Evolutionary conservation across 2,113 vertebrate genomes (phyloP).

Genomic region (Lepidothrix coronata): DNA sequence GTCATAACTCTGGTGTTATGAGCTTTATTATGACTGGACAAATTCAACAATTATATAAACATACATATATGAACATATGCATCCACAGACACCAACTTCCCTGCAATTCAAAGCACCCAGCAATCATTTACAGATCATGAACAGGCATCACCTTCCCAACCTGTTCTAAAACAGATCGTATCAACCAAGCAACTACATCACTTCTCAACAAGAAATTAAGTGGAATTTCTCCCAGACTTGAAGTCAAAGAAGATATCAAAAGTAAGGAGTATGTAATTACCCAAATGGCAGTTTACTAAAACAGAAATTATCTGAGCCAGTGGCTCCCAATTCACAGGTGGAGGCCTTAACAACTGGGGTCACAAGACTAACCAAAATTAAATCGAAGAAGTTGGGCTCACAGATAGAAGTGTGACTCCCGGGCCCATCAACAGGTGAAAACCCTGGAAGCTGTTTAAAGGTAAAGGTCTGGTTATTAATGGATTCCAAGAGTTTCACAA

Average conservation of each 20-base stretch:
- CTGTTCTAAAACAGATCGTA: rapidly evolving
- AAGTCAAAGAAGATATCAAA: background rate
- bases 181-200: background rate
- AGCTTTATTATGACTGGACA: background rate
- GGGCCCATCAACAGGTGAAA: background rate
- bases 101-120: background rate
- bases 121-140: background rate
- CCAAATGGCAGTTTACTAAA: background rate
- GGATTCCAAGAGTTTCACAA: background rate
- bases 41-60: background rate
- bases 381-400: background rate
- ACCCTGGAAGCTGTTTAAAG: background rate
- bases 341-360: background rate
- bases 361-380: background rate
- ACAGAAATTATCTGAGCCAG: background rate
- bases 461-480: background rate
- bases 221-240: background rate
- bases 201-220: background rate
- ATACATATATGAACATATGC: background rate
- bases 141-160: background rate
- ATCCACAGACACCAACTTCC: background rate
- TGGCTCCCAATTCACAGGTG: background rate
- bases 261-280: background rate
- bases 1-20: background rate
- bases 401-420: background rate